Percentiles rank a stretch among this genome's conserved stretches.
Conservation (phyloP, 2,888 invertebrate species). For the Capitulum mitella region DNA sequence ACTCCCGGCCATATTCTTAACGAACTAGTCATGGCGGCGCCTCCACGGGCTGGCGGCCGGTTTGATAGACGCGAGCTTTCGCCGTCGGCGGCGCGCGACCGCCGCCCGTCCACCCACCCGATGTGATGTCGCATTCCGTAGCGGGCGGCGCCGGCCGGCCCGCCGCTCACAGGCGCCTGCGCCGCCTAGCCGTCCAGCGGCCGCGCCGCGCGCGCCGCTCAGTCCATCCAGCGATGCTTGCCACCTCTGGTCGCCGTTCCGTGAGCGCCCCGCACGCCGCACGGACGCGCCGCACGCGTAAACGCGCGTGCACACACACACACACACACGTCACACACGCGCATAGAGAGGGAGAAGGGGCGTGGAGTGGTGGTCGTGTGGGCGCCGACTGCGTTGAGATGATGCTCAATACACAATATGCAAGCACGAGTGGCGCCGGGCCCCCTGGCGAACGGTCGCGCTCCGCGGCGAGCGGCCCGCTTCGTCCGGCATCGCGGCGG, state of each 20-base stretch:
- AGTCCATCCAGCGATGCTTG: slow-evolving; percentile 15
- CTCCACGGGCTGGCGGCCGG: not conserved
- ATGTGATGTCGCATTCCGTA: not conserved
- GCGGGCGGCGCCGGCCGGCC: not conserved
- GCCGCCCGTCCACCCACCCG: not conserved
- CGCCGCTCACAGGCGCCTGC: not conserved
- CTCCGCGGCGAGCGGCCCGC: not conserved
- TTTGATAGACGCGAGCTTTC: slow-evolving; percentile 2
- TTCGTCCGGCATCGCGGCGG: not conserved
- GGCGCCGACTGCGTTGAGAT: too few species aligned
- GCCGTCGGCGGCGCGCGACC: not conserved
- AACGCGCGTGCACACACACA: not conserved
- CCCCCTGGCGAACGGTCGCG: not conserved
- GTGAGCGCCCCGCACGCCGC: not conserved
- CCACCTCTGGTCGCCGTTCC: not conserved
- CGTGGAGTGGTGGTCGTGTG: too few species aligned
- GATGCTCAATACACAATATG: slow-evolving; percentile 18
- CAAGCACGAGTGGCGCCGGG: not conserved
- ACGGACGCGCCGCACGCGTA: too few species aligned
- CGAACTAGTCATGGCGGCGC: not conserved
- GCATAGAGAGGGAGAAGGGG: too few species aligned
- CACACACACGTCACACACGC: not conserved
- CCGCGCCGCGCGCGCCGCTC: not conserved
- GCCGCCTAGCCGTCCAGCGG: not conserved
- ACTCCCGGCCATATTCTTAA: not conserved